Evolutionary conservation across 2,113 vertebrate species (phyloP), one percentile per base, ranked within the genome.

Genomic region (Python bivittatus): DNA sequence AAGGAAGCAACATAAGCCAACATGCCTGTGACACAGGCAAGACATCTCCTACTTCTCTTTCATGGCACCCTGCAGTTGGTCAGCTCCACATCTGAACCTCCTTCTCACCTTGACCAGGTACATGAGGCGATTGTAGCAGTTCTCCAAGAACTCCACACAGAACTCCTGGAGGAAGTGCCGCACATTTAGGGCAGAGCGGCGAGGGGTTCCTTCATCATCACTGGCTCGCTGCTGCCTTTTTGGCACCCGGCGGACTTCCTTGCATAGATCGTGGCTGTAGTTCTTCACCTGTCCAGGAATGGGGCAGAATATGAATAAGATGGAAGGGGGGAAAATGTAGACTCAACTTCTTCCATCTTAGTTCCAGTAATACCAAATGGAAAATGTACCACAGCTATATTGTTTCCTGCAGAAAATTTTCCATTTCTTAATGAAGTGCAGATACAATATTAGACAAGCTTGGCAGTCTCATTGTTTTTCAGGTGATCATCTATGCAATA

Each of bases 71-170:
- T 61, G 38, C 23, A 22, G 22, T 48, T 27, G 4, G 13, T 25
- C 33, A 54, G 1, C 64, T 33, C 85, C 9, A 1, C 38, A 0
- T 27, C 25, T 11, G 15, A 29, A 25, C 42, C 3, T 29, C 68
- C 20, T 12, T 64, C 95, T 96, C 93, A 99, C 99, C 98, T 99
- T 99, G 84, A 99, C 99, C 1, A 98, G 97, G 93, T 98, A 98
- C 99, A 99, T 99, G 92, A 99, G 98, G 23, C 96, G 98, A 96
- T 99, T 99, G 94, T 99, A 99, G 97, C 99, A 99, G 97, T 98
- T 97, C 94, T 99, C 98, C 96, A 99, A 93, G 93, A 99, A 99
- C 93, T 99, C 99, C 2, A 97, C 93, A 93, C 99, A 99, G 97
- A 99, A 99, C 88, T 97, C 97, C 85, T 97, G 95, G 91, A 99